Evolutionary conservation across 2,797 vertebrate genomes (phyloP).

Genomic region (Cyprinodon diabolis): DNA sequence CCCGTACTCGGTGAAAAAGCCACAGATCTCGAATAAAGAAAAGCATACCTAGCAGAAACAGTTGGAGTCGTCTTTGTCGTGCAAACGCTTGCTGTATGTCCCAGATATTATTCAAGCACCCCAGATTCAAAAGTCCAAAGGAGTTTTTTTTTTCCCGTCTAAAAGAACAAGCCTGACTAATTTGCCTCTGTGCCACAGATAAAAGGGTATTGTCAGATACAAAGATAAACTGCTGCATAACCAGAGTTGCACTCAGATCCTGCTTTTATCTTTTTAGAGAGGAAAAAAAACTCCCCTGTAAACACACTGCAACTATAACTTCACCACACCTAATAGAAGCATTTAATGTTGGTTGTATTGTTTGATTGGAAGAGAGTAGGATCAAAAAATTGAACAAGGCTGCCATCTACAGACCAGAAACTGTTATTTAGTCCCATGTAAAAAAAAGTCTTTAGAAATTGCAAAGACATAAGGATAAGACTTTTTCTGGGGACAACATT

Average conservation of each 20-base stretch:
- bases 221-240: constrained; percentile 17
- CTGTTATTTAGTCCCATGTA: constrained; percentile 1
- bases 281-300: neutral
- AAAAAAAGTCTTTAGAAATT: constrained; percentile 1
- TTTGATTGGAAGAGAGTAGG: neutral
- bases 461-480: neutral
- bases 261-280: neutral
- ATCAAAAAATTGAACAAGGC: constrained; percentile 37
- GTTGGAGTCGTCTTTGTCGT: constrained; percentile 16
- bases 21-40: constrained; percentile 38
- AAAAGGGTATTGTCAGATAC: constrained; percentile 3
- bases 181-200: neutral
- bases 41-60: constrained; percentile 37
- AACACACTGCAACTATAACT: neutral
- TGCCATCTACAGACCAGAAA: constrained; percentile 67
- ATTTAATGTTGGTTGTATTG: neutral
- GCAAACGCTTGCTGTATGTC: constrained; percentile 22
- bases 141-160: constrained; percentile 29
- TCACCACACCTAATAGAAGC: neutral
- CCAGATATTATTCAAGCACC: constrained; percentile 27
- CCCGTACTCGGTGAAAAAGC: constrained; percentile 21
- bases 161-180: constrained; percentile 19
- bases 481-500: neutral
- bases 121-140: constrained; percentile 40
- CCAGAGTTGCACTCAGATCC: constrained; percentile 7